These are phyloP conservation scores for Machimus atricapillus DNA, from an alignment of 2,888 invertebrate genomes.

Conservation along the genomic window DNA sequence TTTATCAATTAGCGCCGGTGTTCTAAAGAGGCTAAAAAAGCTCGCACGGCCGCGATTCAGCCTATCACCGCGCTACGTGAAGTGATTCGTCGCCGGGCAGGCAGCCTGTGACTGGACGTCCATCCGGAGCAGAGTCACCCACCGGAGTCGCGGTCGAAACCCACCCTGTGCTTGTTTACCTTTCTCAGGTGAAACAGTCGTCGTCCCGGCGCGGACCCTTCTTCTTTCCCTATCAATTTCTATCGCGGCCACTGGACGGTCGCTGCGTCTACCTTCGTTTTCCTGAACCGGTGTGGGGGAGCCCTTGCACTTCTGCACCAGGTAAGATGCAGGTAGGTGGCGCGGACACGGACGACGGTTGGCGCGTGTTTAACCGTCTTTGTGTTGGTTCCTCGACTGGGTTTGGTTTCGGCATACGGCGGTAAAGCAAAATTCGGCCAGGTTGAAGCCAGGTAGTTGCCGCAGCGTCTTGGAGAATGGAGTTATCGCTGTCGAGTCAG, in stretches of 20 bases:
- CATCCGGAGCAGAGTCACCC: background rate
- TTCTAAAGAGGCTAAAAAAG: background rate
- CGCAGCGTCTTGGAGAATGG: constrained; percentile 27
- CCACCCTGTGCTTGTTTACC: constrained; percentile 1
- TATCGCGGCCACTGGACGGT: background rate
- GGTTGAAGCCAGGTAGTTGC: background rate
- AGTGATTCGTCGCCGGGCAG: background rate
- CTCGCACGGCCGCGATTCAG: background rate
- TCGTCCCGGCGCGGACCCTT: background rate
- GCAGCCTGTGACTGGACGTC: background rate
- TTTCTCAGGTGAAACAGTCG: constrained; percentile 7
- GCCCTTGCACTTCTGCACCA: background rate
- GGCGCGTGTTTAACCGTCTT: constrained; percentile 13
- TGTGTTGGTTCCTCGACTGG: background rate
- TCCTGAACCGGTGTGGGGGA: background rate
- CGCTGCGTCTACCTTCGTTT: background rate
- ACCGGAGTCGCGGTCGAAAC: background rate
- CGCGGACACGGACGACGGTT: constrained; percentile 8
- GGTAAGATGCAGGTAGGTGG: constrained; percentile 4
- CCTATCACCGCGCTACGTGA: background rate
- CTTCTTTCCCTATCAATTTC: background rate
- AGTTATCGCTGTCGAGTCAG: constrained; percentile 55
- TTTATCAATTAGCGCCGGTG: background rate
- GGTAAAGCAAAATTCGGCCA: constrained; percentile 10
- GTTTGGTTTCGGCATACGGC: background rate